Conservation (phyloP, 2,797 vertebrate species). For the Cirrhinus molitorella region DNA sequence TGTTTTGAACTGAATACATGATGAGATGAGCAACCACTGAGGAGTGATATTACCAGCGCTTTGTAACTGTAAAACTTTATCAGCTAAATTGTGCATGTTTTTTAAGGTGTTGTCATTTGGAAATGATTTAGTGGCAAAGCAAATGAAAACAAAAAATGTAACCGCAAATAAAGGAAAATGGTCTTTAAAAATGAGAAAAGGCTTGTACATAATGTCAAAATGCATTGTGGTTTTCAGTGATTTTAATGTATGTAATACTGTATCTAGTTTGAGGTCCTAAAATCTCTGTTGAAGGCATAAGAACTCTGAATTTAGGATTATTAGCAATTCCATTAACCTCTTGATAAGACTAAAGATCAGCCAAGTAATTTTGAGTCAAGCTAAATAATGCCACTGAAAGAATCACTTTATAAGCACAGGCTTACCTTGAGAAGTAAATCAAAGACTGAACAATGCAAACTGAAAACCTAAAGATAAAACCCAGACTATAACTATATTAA, state of each 20-base stretch:
- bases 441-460: neutral
- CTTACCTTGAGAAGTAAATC: neutral
- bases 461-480: too few relatives aligned
- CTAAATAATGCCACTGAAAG: neutral
- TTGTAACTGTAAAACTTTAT: neutral
- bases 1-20: slow-evolving; percentile 22
- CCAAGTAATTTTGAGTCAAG: neutral
- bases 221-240: neutral
- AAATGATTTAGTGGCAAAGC: neutral
- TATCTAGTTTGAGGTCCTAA: neutral
- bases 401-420: neutral
- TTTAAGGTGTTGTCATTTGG: neutral
- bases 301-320: neutral
- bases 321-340: neutral
- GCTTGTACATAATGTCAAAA: neutral
- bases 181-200: neutral
- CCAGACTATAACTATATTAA: neutral
- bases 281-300: neutral
- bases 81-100: neutral
- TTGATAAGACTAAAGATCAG: neutral
- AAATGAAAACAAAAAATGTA: neutral
- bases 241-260: neutral
- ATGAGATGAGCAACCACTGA: slow-evolving; percentile 20
- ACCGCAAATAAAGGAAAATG: neutral
- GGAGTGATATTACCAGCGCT: neutral